A percentile compares a stretch with the other conserved stretches of the same genome.
These are phyloP conservation scores for Ia io DNA, from an alignment of 2,113 vertebrate genomes.

Conservation along the genomic window DNA sequence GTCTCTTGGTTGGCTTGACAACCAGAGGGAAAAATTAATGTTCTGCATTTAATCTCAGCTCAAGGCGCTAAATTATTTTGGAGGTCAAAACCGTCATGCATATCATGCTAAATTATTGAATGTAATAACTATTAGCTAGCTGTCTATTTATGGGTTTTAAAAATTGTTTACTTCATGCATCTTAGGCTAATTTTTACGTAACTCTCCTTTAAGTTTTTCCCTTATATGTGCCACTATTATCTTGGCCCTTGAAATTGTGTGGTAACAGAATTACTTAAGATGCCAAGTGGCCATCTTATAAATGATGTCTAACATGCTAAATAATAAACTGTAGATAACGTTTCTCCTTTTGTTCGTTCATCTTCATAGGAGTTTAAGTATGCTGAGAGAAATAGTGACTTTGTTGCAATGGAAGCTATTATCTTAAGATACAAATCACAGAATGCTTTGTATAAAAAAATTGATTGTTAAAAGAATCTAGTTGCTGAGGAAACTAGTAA, in stretches of 20 bases:
- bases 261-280: background rate
- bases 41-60: constrained; percentile 86
- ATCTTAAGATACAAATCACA: constrained; percentile 6
- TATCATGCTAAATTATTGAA: constrained; percentile 83
- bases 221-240: background rate
- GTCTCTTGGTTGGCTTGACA: constrained; percentile 86
- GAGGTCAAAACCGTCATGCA: constrained; percentile 83
- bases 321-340: background rate
- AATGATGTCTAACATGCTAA: background rate
- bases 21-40: constrained; percentile 86
- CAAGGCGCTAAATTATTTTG: constrained; percentile 86
- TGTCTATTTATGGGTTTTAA: constrained; percentile 79
- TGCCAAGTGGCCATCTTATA: background rate
- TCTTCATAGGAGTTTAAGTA: constrained; percentile 35
- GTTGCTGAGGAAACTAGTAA: background rate
- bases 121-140: constrained; percentile 82
- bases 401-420: background rate
- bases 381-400: constrained; percentile 29
- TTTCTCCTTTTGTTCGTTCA: background rate
- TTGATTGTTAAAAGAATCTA: background rate
- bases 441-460: background rate
- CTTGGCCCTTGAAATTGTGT: background rate
- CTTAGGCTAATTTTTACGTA: constrained; percentile 76
- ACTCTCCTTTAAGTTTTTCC: constrained; percentile 42
- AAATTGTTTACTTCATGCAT: constrained; percentile 79